Percentiles rank a stretch among this genome's conserved stretches.
phyloP scores from a whole-genome alignment of 2,113 vertebrate species.

The Perca schrenkii region DNA sequence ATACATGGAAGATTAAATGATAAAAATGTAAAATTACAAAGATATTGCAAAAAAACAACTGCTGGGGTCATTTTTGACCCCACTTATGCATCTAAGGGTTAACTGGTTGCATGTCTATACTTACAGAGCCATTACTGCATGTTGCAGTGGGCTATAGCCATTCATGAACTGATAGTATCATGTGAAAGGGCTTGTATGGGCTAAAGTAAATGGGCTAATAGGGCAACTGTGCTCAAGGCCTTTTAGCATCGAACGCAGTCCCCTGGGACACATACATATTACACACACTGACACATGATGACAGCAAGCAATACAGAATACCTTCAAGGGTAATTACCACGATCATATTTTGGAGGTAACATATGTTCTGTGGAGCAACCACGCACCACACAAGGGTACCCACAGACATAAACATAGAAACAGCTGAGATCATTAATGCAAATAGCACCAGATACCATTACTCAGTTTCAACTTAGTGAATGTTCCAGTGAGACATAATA shows the following conservation, averaged over 20 bases:
- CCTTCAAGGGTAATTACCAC: conserved; percentile 61
- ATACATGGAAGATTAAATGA: no score
- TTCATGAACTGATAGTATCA: conserved; percentile 50
- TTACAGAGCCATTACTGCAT: conserved; percentile 15
- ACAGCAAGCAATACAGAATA: conserved; percentile 58
- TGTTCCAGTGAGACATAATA: conserved; percentile 24
- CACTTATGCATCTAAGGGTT: no score
- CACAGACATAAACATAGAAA: conserved; percentile 39
- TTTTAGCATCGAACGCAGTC: conserved; percentile 43
- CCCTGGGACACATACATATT: conserved; percentile 47
- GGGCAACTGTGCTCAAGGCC: conserved; percentile 54
- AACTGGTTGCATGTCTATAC: conserved; percentile 28
- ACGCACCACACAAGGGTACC: conserved; percentile 4
- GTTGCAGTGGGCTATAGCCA: conserved; percentile 11
- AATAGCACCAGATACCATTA: conserved; percentile 43
- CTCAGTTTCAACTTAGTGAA: conserved; percentile 46
- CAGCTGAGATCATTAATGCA: conserved; percentile 48
- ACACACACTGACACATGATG: conserved; percentile 50
- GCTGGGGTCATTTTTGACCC: no score
- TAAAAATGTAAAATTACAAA: no score
- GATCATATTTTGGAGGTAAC: conserved; percentile 66
- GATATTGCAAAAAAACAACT: no score
- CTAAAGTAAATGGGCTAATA: conserved; percentile 42
- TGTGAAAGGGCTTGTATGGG: conserved; percentile 24
- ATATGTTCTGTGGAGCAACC: conserved; percentile 57